Evolutionary conservation across 2,797 vertebrate genomes (phyloP), one percentile per base, ranked within the genome.

Genomic region (Enteromius thamalakanensis): DNA sequence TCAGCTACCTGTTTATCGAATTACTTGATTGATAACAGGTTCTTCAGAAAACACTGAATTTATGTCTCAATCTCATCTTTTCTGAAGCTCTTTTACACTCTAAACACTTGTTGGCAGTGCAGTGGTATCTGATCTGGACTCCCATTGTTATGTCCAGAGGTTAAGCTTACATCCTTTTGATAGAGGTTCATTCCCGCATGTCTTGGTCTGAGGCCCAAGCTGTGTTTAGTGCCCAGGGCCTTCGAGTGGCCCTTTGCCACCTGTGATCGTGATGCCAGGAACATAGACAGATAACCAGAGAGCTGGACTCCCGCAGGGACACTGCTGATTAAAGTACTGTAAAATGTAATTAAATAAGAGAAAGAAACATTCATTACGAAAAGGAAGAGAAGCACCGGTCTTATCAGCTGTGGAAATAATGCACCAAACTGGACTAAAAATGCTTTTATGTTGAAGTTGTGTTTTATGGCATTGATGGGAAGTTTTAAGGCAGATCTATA

Each of bases 401-500:
- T 72, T 83, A 55, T 60, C 45, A 81, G 79, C 83, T 77, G 80
- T 87, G 89, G 89, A 90, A 92, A 92, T 91, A 82, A 90, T 88
- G 83, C 84, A 70, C 86, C 5, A 69, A 90, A 91, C 87, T 84
- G 88, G 86, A 88, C 64, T 58, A 40, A 84, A 82, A 82, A 71
- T 81, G 80, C 17, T 49, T 58, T 60, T 45, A 53, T 19, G 65
- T 69, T 76, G 87, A 74, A 85, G 70, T 68, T 78, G 49, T 89
- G 91, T 93, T 90, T 90, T 90, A 92, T 92, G 89, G 83, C 84
- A 90, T 87, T 80, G 84, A 62, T 9, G 76, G 55, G 82, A 91
- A 7, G 23, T 62, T 29, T 29, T 62, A 62, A 62, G 60, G 12
- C 15, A 32, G 26, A 29, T 17, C 26, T 64, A 3, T 64, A 3